phyloP scores from a whole-genome alignment of 2,113 vertebrate species.

The Apteryx owenii region DNA sequence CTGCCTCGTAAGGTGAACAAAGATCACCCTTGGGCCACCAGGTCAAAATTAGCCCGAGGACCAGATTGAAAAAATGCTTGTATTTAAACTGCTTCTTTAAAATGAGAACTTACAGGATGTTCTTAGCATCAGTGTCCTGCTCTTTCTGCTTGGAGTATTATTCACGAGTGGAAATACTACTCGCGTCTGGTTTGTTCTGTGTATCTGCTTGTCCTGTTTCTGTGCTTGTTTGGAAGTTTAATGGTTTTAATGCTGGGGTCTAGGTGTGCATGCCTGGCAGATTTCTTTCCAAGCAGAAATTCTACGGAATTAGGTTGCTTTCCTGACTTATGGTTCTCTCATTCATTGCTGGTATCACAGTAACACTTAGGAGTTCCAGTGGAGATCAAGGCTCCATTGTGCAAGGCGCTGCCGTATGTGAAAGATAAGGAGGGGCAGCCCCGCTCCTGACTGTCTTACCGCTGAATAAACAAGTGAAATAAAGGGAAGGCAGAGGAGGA shows the following conservation, averaged over 20 bases:
- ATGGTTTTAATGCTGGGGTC: not conserved
- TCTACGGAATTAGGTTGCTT: not conserved
- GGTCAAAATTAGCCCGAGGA: constrained; percentile 10
- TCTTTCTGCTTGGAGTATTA: not conserved
- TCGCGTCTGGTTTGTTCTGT: not conserved
- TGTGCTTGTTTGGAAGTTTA: not conserved
- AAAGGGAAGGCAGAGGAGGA: not conserved
- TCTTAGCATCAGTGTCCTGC: not conserved
- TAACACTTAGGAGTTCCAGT: not conserved
- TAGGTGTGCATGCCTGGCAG: rapidly evolving
- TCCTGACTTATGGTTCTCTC: not conserved
- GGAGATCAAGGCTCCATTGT: constrained; percentile 27
- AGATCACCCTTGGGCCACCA: not conserved
- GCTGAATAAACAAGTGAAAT: constrained; percentile 50
- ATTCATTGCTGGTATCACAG: not conserved
- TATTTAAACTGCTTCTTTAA: not conserved
- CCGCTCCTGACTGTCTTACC: not conserved
- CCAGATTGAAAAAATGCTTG: constrained; percentile 19
- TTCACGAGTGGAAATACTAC: not conserved
- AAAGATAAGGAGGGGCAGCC: constrained; percentile 40
- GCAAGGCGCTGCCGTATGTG: not conserved
- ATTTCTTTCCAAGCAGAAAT: not conserved
- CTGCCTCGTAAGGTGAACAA: not conserved
- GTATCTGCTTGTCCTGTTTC: not conserved
- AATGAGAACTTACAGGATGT: not conserved